Evolutionary conservation across 37 sponge, comb jelly and placozoan species (phyloP), one percentile per base, ranked within the genome.

Genomic region (Ianthella basta): DNA sequence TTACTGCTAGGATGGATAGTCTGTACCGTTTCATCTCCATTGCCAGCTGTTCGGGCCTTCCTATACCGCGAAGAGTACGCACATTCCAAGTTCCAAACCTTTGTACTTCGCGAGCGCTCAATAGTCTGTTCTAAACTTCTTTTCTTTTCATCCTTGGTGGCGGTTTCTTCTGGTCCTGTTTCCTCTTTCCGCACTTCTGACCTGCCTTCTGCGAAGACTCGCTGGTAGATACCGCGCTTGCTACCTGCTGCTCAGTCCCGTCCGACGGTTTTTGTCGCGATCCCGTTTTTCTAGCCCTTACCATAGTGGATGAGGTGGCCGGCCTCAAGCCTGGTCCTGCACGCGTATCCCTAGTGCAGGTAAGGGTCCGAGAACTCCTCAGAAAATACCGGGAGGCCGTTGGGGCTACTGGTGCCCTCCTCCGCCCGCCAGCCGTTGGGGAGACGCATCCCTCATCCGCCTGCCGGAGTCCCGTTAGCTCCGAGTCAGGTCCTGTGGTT

Each of bases 1-100:
- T 34, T 21, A 70, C 72, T 33, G 72, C 72, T 70, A 70, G 72
- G 30, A 70, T 33, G 37, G 72, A 70, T 2, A 70, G 37, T 15
- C 36, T 70, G 72, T 70, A 70, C 72, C 72, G 37, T 70, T 70
- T 34, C 72, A 70, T 70, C 72, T 70, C 72, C 4, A 18, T 70
- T 34, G 12, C 72, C 12, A 70, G 37, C 37, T 70, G 72, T 29
- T 70, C 37, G 37, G 72, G 72, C 12, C 15, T 70, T 5, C 72
- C 72, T 33, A 70, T 4, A 19, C 72, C 72, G 30, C 37, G 30
- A 15, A 70, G 72, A 35, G 72, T 70, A 33, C 36, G 37, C 32
- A 70, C 72, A 15, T 70, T 70, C 72, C 72, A 70, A 6, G 72
- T 70, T 35, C 72, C 72, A 70, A 70, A 70, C 37, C 72, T 29